Conservation (phyloP, 1,140 invertebrate genomes). For the Drosophila cardini region DNA sequence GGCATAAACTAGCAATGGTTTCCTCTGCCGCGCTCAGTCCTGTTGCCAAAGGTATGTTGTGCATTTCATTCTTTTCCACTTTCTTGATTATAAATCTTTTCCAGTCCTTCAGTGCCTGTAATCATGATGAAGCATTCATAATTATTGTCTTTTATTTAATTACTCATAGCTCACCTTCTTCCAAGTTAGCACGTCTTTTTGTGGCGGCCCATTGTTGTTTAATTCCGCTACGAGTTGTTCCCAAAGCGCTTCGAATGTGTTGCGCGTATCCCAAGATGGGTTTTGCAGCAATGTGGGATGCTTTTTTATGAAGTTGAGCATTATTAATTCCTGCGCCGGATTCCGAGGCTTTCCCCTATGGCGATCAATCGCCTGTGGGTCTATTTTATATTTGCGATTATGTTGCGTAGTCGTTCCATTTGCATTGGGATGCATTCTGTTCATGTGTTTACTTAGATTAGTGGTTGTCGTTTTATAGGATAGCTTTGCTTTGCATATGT, state of each 20-base stretch:
- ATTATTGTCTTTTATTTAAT: background rate
- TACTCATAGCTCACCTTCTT: slow-evolving; percentile 49
- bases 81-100: slow-evolving; percentile 71
- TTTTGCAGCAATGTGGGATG: slow-evolving; percentile 63
- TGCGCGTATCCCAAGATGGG: slow-evolving; percentile 65
- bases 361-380: slow-evolving; percentile 37
- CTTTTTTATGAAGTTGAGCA: slow-evolving; percentile 69
- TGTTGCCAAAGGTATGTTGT: slow-evolving; percentile 62
- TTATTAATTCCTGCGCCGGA: slow-evolving; percentile 54
- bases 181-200: slow-evolving; percentile 67
- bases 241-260: slow-evolving; percentile 54
- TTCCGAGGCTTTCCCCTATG: slow-evolving; percentile 66
- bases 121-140: background rate
- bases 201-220: slow-evolving; percentile 57
- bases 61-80: slow-evolving; percentile 71
- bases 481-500: slow-evolving; percentile 71
- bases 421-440: slow-evolving; percentile 67
- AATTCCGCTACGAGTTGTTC: slow-evolving; percentile 61
- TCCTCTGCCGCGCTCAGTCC: slow-evolving; percentile 66
- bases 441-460: slow-evolving; percentile 73
- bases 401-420: slow-evolving; percentile 29
- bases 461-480: slow-evolving; percentile 74
- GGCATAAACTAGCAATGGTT: slow-evolving; percentile 66
- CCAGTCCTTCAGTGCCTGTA: slow-evolving; percentile 71
- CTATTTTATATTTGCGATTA: slow-evolving; percentile 55